Evolutionary conservation across 2,113 vertebrate genomes (phyloP).

Genomic region (Centropristis striata): DNA sequence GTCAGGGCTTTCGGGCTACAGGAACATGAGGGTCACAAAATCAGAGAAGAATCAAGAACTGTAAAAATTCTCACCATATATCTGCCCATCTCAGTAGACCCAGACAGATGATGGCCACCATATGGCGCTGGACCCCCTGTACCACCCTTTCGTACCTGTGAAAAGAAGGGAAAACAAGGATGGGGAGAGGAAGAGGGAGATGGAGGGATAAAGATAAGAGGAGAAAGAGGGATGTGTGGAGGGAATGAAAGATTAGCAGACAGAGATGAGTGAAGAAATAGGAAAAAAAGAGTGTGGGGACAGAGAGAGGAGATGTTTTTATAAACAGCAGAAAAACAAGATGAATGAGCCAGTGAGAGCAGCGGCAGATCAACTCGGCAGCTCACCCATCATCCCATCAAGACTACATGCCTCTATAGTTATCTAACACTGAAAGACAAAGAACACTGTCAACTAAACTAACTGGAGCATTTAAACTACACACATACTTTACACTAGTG

Average conservation of each 20-base stretch:
- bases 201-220: conserved; percentile 7
- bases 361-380: conserved; percentile 39
- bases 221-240: conserved; percentile 20
- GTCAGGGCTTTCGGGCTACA: not conserved
- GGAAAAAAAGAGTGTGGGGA: conserved; percentile 14
- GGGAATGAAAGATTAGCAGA: conserved; percentile 36
- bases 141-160: conserved; percentile 92
- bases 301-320: conserved; percentile 38
- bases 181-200: conserved; percentile 38
- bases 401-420: conserved; percentile 17
- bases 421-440: conserved; percentile 30
- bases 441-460: conserved; percentile 25
- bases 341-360: conserved; percentile 51
- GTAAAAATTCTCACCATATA: conserved; percentile 87
- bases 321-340: conserved; percentile 52
- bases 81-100: conserved; percentile 90
- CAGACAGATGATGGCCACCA: conserved; percentile 91
- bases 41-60: not conserved
- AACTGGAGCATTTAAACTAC: conserved; percentile 28
- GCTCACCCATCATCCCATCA: conserved; percentile 44
- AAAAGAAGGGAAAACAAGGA: conserved; percentile 30
- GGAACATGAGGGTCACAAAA: not conserved
- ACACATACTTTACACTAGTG: conserved; percentile 12
- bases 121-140: conserved; percentile 89
- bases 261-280: conserved; percentile 43